Evolutionary conservation across 2,888 invertebrate species (phyloP), one percentile per base, ranked within the genome.

Genomic region (Prionchulus punctatus): DNA sequence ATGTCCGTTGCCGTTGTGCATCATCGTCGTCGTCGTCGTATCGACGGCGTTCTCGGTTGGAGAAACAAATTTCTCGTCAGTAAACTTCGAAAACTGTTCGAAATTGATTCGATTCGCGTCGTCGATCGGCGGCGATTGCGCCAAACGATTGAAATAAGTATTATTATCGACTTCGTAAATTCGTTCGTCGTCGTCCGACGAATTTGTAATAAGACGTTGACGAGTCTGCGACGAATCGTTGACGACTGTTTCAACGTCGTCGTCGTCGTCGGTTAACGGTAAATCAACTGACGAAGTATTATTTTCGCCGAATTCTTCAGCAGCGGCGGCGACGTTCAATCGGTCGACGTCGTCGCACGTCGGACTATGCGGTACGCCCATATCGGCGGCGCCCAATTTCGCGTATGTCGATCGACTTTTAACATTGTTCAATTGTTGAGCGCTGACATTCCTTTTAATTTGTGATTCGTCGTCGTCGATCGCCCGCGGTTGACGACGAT

Each of bases 351-450:
- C 36, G 18, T 36, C 36, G 30, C 12, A 7, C 18, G 4, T 3
- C 31, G 31, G 31, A 3, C 3, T 3, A 21, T 27, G 26, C 21
- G 55, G 55, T 15, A 55, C 55, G 23, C 55, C 55, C 55, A 55
- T 55, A 12, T 55, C 48, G 3, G 7, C n/a, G 31, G 49, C 36
- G 21, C 49, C 55, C 25, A 55, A 21, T 18, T 7, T 28, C 15
- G 55, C 55, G 43, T 55, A 55, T 3, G 21, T 30, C 21, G 30
- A 25, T 12, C 55, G 48, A 25, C 36, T 30, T 31, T 52, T 52
- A 28, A 15, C 23, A 47, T 23, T n/a, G 27, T 7, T n/a, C 21
- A 18, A 18, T 7, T 4, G 25, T 50, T 18, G 50, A 4, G 3
- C 7, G 50, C 12, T 50, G 7, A 12, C 18, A 3, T 26, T 18